Evolutionary conservation across 2,113 vertebrate genomes (phyloP).

Genomic region (Pipra filicauda): DNA sequence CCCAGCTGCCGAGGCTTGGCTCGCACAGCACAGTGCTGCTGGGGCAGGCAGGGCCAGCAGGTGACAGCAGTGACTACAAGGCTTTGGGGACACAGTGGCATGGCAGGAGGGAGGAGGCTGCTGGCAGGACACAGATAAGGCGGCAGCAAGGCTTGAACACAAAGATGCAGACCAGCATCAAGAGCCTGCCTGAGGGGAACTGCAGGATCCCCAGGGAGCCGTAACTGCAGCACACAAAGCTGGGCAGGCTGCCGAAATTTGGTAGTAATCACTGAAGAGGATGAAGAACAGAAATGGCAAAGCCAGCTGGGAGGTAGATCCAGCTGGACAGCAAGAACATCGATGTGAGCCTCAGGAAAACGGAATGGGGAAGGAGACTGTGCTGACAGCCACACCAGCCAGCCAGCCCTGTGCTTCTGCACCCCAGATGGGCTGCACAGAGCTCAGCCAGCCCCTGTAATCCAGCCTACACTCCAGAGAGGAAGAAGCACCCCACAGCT

Average conservation of each 20-base stretch:
- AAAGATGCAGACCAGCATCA: neutral
- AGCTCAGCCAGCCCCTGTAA: neutral
- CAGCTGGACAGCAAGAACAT: neutral
- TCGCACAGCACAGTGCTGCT: neutral
- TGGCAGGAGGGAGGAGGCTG: neutral
- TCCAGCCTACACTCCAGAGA: neutral
- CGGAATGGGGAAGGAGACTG: neutral
- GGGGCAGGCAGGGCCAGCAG: neutral
- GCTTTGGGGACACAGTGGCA: neutral
- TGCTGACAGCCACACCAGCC: neutral
- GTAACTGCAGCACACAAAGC: neutral
- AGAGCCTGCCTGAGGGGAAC: neutral
- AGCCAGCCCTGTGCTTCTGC: neutral
- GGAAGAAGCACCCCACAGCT: neutral
- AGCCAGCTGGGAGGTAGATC: neutral
- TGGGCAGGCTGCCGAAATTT: neutral
- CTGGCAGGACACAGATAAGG: neutral
- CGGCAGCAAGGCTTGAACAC: neutral
- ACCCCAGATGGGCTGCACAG: neutral
- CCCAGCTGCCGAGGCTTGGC: neutral
- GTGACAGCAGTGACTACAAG: neutral
- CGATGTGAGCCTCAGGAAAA: neutral
- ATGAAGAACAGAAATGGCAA: constrained; percentile 1
- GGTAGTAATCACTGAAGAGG: neutral
- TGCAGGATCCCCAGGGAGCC: neutral